These are phyloP conservation scores for Promerops cafer DNA, from an alignment of 2,113 vertebrate genomes.

Conservation along the genomic window DNA sequence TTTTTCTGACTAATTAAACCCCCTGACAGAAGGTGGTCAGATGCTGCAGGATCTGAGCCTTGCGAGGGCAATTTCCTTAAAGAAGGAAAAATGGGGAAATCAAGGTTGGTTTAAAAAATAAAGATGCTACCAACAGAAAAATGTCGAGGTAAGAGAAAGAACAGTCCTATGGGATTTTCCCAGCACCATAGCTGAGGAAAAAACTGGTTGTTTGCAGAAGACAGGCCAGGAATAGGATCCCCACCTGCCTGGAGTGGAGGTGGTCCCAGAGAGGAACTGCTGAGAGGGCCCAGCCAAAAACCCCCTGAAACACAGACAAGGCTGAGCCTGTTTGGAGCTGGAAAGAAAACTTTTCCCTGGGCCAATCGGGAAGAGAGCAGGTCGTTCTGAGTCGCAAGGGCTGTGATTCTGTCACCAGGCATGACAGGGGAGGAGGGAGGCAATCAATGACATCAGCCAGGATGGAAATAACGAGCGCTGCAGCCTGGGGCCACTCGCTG, in stretches of 20 bases:
- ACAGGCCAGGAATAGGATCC: not conserved
- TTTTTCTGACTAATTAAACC: conserved; percentile 27
- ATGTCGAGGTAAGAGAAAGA: not conserved
- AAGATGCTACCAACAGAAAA: not conserved
- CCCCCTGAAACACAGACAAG: not conserved
- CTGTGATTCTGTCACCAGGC: not conserved
- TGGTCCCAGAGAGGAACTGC: not conserved
- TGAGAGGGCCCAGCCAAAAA: not conserved
- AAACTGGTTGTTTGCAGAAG: not conserved
- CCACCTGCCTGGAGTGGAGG: not conserved
- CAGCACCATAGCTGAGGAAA: not conserved
- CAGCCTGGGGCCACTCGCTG: conserved; percentile 14
- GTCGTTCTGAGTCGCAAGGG: not conserved
- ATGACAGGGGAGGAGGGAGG: not conserved
- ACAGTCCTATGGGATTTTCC: not conserved
- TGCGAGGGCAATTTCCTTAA: not conserved
- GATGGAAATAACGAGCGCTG: conserved; percentile 53
- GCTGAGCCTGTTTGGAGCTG: accelerated
- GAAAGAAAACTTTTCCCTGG: not conserved
- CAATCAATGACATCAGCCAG: conserved; percentile 50
- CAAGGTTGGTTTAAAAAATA: not conserved
- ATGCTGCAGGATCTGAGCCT: not conserved
- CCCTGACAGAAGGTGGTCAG: not conserved
- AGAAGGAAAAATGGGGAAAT: not conserved
- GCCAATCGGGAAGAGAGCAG: not conserved